These are phyloP conservation scores for Amiota communis DNA, from an alignment of 2,888 invertebrate genomes.

Conservation along the genomic window DNA sequence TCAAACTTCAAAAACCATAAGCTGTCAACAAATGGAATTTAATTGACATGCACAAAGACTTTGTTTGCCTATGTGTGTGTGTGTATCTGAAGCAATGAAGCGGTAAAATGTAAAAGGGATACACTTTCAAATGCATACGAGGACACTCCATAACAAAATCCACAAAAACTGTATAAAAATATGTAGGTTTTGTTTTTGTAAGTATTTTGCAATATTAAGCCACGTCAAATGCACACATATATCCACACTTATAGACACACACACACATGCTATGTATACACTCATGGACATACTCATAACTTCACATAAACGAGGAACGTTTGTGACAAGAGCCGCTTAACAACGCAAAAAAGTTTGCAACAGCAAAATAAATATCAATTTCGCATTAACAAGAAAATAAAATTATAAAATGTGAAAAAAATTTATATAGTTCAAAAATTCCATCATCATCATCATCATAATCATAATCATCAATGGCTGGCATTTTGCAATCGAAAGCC, in stretches of 20 bases:
- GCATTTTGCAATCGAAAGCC: neutral
- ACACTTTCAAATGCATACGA: neutral
- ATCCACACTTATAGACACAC: neutral
- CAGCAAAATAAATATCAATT: constrained; percentile 4
- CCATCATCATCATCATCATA: neutral
- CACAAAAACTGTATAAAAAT: neutral
- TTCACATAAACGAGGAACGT: neutral
- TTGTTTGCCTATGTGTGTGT: too few species aligned
- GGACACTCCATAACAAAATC: neutral
- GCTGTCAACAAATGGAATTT: constrained; percentile 15
- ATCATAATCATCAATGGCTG: neutral
- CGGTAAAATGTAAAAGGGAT: too few species aligned
- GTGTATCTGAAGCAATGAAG: too few species aligned
- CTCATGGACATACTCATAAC: too few species aligned
- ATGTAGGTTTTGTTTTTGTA: neutral
- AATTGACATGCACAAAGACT: constrained; percentile 12
- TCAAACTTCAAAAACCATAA: neutral
- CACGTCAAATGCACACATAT: constrained; percentile 8
- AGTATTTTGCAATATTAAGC: constrained; percentile 5
- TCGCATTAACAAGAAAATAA: neutral
- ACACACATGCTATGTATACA: too few species aligned
- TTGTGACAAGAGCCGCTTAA: constrained; percentile 17
- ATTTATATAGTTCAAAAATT: constrained; percentile 1
- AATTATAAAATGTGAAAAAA: neutral
- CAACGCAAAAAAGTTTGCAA: constrained; percentile 4